Evolutionary conservation across 30 jellyfish, hydroid and myxozoan genomes (phyloP), one percentile per base, ranked within the genome.

Genomic region (Pelagia noctiluca): DNA sequence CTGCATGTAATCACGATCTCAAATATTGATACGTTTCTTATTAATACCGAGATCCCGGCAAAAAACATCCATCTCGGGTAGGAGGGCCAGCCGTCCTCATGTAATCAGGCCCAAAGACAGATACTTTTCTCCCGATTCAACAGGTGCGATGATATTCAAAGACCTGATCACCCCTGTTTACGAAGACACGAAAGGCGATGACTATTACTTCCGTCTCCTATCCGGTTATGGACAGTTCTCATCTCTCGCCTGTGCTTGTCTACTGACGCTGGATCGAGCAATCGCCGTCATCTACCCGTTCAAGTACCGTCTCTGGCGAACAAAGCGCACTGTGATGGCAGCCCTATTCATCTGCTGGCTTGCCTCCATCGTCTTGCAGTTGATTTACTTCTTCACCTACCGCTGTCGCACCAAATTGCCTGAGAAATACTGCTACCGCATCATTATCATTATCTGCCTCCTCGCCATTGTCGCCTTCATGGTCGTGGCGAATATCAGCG

Each of bases 201-300:
- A 73, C 10, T 30, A 28, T 21, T 30, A 46, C 5, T 48, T 73
- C 33, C 31, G 24, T 23, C 50, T 73, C 19, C 85, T 73, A 12
- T 23, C 32, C 35, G 23, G 73, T 0, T 73, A 73, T 52, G 85
- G 85, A 10, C 60, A 73, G 8, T 73, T 21, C 85, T 30, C 73
- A 19, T 49, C 85, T 2, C 36, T 73, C 53, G 52, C 72, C 19
- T 73, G 85, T 25, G 33, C 85, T 4, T 71, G 73, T 2, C 34
- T 73, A 2, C 61, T 73, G 30, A 73, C 85, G 30, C 25, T 50
- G 13, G 85, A 73, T 48, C 85, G 85, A 29, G 30, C 63, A 1
- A 52, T 73, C 29, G 85, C 85, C 12, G 72, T 73, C 53, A 73
- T 49, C 3, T 48, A 30, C 73, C 85, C 85, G 12, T 47, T 48